These are phyloP conservation scores for Vidua chalybeata DNA, from an alignment of 2,113 vertebrate species.

Conservation along the genomic window DNA sequence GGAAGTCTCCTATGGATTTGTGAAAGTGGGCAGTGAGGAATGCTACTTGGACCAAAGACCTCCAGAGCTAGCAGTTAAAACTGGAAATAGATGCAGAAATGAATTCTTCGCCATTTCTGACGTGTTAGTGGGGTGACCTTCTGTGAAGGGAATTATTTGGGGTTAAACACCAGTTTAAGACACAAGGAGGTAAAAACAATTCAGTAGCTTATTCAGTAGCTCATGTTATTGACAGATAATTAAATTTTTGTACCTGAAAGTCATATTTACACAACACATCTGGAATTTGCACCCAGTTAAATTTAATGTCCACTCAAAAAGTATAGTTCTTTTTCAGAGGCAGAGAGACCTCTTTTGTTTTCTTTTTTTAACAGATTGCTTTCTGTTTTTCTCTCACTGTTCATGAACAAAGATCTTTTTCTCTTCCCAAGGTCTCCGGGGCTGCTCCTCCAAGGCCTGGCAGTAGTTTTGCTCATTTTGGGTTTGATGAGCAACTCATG, in stretches of 20 bases:
- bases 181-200: neutral
- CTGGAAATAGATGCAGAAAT: neutral
- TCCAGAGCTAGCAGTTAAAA: neutral
- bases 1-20: neutral
- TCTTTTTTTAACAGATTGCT: neutral
- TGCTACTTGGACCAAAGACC: neutral
- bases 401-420: neutral
- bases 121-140: neutral
- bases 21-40: neutral
- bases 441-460: constrained; percentile 92
- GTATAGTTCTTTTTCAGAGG: neutral
- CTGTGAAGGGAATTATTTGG: neutral
- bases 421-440: constrained; percentile 89
- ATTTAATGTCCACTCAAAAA: neutral
- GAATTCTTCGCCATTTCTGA: neutral
- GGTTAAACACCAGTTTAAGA: neutral
- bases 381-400: neutral
- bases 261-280: neutral
- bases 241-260: neutral
- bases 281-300: neutral
- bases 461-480: constrained; percentile 97
- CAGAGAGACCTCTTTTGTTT: fast-evolving
- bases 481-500: constrained; percentile 97
- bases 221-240: neutral
- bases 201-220: neutral